phyloP scores from a whole-genome alignment of 2,797 vertebrate genomes.

The Anabacerthia variegaticeps region DNA sequence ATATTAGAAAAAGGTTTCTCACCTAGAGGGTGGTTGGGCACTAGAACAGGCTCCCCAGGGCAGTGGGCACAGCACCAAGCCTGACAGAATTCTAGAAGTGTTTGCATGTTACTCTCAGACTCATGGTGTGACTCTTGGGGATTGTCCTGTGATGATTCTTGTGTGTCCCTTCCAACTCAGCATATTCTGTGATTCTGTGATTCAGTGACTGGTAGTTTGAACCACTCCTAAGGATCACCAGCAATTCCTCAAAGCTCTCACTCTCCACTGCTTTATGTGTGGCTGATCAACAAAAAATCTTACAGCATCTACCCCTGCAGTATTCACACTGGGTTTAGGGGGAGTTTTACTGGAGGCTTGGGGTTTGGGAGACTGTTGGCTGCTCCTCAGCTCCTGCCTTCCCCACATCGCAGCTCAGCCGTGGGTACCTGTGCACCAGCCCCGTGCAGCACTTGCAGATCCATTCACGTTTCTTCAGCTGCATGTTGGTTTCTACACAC shows the following conservation, averaged over 20 bases:
- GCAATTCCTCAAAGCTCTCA: neutral
- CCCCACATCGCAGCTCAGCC: neutral
- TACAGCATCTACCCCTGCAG: neutral
- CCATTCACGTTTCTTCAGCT: neutral
- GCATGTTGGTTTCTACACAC: fast-evolving
- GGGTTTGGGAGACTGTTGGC: neutral
- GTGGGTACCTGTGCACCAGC: neutral
- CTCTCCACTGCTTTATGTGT: neutral
- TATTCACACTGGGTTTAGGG: fast-evolving
- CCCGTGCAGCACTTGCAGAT: fast-evolving
- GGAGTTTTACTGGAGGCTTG: fast-evolving
- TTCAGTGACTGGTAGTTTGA: neutral
- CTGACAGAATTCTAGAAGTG: neutral
- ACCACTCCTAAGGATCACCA: neutral
- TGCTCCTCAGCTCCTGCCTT: neutral
- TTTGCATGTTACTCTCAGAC: neutral
- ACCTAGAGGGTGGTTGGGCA: neutral
- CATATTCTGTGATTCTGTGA: neutral
- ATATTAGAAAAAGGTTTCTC: neutral
- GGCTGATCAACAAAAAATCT: neutral
- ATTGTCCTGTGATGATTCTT: neutral
- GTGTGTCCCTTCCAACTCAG: neutral
- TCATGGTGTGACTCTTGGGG: neutral
- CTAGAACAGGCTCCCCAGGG: neutral
- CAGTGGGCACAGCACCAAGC: neutral